Evolutionary conservation across 2,888 invertebrate genomes (phyloP), one percentile per base, ranked within the genome.

Genomic region (Ophioninae sp.): DNA sequence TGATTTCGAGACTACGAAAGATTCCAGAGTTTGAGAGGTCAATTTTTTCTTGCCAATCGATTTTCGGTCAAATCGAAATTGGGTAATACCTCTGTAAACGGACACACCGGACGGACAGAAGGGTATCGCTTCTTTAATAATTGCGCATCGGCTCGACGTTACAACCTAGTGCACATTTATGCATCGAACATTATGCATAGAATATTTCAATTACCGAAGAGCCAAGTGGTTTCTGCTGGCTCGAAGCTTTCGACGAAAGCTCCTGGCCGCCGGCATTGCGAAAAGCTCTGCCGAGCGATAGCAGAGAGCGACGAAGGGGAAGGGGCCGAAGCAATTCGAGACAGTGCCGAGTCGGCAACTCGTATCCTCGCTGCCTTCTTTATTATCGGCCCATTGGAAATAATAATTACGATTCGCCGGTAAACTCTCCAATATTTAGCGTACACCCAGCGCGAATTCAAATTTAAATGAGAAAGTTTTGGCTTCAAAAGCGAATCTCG

Each of bases 271-370:
- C 67, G 79, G 73, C 79, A 73, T 79, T 73, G 73, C 73, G 61
- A 74, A 74, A 79, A 79, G 73, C 79, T 74, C 39, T 10, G 67
- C 73, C 37, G 22, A 23, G 74, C 64, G 65, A 69, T 79, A 80
- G 84, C 72, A 64, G 61, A 41, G 79, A 44, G 74, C 67, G 30
- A 67, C 72, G n/a, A n/a, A n/a, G n/a, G n/a, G n/a, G n/a, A n/a
- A n/a, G n/a, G n/a, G n/a, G n/a, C n/a, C n/a, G n/a, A n/a, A n/a
- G n/a, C n/a, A n/a, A n/a, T n/a, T n/a, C 90, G 89, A 82, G 86
- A 88, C 89, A 58, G 20, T 74, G 79, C 74, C 17, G 58, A 23
- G 67, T 79, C 79, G 68, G 79, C 74, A 74, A 79, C 51, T 79
- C 68, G 72, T 65, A 68, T 71, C 13, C 61, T 67, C 23, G 56